phyloP scores from a whole-genome alignment of 2,113 vertebrate genomes.

The Mus pahari region DNA sequence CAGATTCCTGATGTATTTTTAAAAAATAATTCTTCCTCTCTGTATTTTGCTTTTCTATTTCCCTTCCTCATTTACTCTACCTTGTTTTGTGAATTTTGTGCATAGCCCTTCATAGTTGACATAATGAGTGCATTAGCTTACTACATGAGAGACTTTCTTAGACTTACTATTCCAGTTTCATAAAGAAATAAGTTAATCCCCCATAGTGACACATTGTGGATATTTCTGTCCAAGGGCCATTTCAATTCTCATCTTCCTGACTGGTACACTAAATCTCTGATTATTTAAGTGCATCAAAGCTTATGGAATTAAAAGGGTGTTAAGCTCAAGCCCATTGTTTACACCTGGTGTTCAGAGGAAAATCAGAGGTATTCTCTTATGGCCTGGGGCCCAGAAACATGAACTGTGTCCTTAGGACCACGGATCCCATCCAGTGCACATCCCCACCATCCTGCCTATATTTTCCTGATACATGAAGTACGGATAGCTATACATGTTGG shows the following conservation, averaged over 20 bases:
- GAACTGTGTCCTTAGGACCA: background rate
- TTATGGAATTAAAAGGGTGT: background rate
- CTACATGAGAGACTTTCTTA: background rate
- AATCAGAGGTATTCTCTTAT: slow-evolving; percentile 60
- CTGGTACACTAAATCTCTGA: background rate
- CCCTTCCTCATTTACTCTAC: background rate
- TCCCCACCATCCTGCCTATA: slow-evolving; percentile 68
- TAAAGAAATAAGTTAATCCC: background rate
- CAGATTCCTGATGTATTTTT: background rate
- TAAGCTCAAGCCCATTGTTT: background rate
- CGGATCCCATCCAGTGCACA: background rate
- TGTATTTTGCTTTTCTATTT: background rate
- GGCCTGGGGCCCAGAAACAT: slow-evolving; percentile 1
- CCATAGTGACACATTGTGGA: background rate
- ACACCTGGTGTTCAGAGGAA: background rate
- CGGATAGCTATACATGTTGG: background rate
- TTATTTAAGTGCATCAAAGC: background rate
- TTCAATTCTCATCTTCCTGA: background rate
- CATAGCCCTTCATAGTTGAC: background rate
- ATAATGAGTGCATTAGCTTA: background rate
- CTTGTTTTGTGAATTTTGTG: background rate
- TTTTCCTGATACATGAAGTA: slow-evolving; percentile 58
- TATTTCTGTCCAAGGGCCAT: background rate
- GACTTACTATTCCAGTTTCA: slow-evolving; percentile 7
- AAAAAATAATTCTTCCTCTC: background rate